A percentile compares a stretch with the other conserved stretches of the same genome.
Conservation (phyloP, 2,888 invertebrate species). For the Scrobipalpa atriplicella region DNA sequence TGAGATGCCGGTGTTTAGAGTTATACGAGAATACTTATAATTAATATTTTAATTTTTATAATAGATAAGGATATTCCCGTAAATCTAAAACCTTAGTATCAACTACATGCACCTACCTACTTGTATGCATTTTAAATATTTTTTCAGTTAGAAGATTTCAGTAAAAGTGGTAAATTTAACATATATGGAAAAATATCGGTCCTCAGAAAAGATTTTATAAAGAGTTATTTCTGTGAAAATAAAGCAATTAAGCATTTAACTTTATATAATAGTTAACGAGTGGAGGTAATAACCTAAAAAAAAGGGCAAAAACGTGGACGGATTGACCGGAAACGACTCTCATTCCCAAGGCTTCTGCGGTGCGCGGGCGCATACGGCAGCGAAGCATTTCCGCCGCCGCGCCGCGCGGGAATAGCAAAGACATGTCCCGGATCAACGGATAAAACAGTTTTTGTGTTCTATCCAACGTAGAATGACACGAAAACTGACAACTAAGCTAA, state of each 20-base stretch:
- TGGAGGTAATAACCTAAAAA: not conserved
- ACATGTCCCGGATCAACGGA: not conserved
- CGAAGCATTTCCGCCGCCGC: slow-evolving; percentile 44
- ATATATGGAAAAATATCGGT: too few species aligned
- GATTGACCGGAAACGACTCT: slow-evolving; percentile 43
- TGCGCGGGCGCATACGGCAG: slow-evolving; percentile 33
- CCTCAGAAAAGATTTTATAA: not conserved
- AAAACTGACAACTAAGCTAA: not conserved
- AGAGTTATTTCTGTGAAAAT: not conserved
- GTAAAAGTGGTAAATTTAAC: too few species aligned
- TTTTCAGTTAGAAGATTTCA: too few species aligned
- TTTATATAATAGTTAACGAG: not conserved
- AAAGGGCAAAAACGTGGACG: slow-evolving; percentile 7
- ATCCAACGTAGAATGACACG: not conserved
- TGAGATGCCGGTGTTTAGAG: too few species aligned
- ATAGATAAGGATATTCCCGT: too few species aligned
- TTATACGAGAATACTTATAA: too few species aligned
- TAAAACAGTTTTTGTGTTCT: not conserved
- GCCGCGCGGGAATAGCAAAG: slow-evolving; percentile 44
- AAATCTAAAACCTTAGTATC: too few species aligned
- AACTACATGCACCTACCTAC: too few species aligned
- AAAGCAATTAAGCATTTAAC: not conserved
- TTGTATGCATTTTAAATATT: too few species aligned
- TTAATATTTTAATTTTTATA: too few species aligned
- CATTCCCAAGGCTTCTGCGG: slow-evolving; percentile 50